Percentiles rank a stretch among this genome's conserved stretches.
Evolutionary conservation across 1,140 invertebrate species (phyloP).

Genomic region (Drosophila eugracilis): DNA sequence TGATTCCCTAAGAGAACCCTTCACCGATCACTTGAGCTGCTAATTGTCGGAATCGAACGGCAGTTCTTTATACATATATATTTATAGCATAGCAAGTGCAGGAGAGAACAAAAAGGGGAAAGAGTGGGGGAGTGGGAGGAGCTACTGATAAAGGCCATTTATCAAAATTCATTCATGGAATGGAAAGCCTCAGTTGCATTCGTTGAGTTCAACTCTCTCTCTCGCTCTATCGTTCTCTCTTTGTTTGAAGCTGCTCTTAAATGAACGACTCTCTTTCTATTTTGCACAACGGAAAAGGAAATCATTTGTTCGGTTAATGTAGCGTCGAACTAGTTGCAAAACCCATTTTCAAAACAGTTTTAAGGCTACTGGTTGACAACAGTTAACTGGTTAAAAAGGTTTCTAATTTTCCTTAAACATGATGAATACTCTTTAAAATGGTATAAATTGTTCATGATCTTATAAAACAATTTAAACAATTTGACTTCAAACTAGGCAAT

Average conservation of each 20-base stretch:
- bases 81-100: slow-evolving; percentile 24
- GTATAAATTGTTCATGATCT: no score
- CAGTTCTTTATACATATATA: slow-evolving; percentile 65
- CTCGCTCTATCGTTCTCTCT: slow-evolving; percentile 12
- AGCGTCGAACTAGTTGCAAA: slow-evolving; percentile 50
- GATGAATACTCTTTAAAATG: slow-evolving; percentile 12
- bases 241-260: slow-evolving; percentile 54
- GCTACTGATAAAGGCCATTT: slow-evolving; percentile 76
- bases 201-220: slow-evolving; percentile 7
- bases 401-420: background rate
- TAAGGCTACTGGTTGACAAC: background rate
- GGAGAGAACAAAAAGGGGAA: background rate
- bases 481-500: no score
- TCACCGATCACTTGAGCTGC: slow-evolving; percentile 73
- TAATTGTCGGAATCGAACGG: slow-evolving; percentile 73
- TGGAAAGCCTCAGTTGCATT: slow-evolving; percentile 53
- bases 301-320: slow-evolving; percentile 46
- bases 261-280: slow-evolving; percentile 1
- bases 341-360: slow-evolving; percentile 33
- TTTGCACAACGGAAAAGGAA: slow-evolving; percentile 65
- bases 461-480: no score
- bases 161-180: slow-evolving; percentile 82
- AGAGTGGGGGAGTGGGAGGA: background rate
- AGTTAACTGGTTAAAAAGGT: background rate
- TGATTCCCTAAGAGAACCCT: slow-evolving; percentile 16